phyloP scores from a whole-genome alignment of 2,797 vertebrate genomes.

The Buphagus erythrorhynchus region DNA sequence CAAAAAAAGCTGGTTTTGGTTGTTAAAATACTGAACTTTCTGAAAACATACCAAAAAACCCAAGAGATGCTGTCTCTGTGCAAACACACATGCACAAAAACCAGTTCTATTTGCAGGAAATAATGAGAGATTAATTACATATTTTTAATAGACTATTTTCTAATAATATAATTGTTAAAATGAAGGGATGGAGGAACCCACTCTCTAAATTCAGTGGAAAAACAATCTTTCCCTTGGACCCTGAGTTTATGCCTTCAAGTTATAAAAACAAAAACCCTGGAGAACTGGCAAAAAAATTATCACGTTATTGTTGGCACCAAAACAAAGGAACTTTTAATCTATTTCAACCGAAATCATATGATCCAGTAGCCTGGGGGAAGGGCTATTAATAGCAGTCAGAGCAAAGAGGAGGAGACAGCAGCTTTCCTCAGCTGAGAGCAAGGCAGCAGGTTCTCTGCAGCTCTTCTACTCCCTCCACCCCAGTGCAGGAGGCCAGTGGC shows the following conservation, averaged over 20 bases:
- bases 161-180: background rate
- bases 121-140: background rate
- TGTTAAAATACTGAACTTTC: background rate
- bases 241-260: background rate
- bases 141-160: background rate
- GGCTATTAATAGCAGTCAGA: conserved; percentile 22
- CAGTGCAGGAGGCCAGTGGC: rapidly evolving
- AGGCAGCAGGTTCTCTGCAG: background rate
- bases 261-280: background rate
- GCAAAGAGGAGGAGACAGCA: background rate
- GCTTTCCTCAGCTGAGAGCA: background rate
- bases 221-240: conserved; percentile 54
- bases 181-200: background rate
- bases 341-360: conserved; percentile 70
- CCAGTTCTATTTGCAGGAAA: background rate
- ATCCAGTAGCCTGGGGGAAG: conserved; percentile 17
- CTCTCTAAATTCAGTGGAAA: conserved; percentile 8
- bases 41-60: background rate
- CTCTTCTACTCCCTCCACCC: background rate
- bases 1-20: background rate
- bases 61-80: background rate
- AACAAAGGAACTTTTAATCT: conserved; percentile 72
- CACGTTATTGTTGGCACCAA: conserved; percentile 71
- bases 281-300: conserved; percentile 49
- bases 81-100: background rate